These are phyloP conservation scores for Chrosomus eos DNA, from an alignment of 2,797 vertebrate species.

Conservation along the genomic window DNA sequence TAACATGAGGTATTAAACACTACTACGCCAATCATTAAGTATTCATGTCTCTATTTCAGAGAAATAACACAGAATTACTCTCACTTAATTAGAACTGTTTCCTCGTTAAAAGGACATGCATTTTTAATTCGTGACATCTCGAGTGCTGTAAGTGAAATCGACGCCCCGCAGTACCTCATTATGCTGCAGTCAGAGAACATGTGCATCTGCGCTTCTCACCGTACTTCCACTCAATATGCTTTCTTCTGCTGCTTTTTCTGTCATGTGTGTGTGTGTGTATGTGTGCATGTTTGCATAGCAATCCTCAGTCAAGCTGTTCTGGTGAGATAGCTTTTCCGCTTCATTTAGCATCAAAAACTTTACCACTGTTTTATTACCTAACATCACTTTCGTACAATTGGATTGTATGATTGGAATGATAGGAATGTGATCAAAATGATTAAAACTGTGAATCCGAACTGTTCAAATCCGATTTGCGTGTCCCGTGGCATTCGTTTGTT, in stretches of 20 bases:
- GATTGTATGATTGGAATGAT: no score
- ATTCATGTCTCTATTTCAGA: slow-evolving; percentile 69
- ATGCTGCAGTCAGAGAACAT: slow-evolving; percentile 44
- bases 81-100: slow-evolving; percentile 76
- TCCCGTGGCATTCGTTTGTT: background rate
- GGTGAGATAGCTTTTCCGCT: background rate
- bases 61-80: slow-evolving; percentile 72
- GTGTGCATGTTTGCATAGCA: slow-evolving; percentile 5
- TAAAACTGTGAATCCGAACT: background rate
- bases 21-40: slow-evolving; percentile 70
- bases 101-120: slow-evolving; percentile 66
- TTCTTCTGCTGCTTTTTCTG: slow-evolving; percentile 29
- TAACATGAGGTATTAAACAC: slow-evolving; percentile 67
- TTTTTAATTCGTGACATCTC: slow-evolving; percentile 70
- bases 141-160: slow-evolving; percentile 61
- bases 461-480: background rate
- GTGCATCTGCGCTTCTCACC: slow-evolving; percentile 30
- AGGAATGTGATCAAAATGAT: background rate
- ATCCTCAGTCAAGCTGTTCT: background rate
- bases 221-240: slow-evolving; percentile 33
- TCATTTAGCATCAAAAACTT: slow-evolving; percentile 22
- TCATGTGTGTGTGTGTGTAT: background rate
- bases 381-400: background rate
- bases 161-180: slow-evolving; percentile 53
- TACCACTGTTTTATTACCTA: background rate